Conservation (phyloP, 2,113 vertebrate genomes). For the Heloderma charlesbogerti region DNA sequence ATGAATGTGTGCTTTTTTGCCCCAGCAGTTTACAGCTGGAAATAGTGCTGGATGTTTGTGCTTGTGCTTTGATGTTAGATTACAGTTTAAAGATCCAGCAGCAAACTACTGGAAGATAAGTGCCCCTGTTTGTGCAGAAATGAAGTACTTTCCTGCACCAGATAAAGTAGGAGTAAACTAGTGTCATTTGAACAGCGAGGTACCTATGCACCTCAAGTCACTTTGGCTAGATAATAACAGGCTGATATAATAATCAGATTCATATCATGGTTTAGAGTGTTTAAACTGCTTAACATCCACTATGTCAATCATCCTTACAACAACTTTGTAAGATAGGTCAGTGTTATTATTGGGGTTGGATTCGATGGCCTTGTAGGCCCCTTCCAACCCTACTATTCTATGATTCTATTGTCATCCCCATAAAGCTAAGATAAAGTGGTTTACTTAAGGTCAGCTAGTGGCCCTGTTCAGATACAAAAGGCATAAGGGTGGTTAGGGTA, state of each 20-base stretch:
- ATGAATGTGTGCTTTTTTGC: background rate
- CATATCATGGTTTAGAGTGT: background rate
- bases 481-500: too few species aligned
- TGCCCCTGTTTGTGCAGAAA: background rate
- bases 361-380: too few species aligned
- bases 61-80: background rate
- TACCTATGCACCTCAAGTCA: background rate
- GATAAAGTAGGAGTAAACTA: background rate
- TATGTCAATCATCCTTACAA: background rate
- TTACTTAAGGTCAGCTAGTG: background rate
- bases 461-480: too few species aligned
- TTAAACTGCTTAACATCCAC: background rate
- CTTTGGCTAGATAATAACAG: background rate
- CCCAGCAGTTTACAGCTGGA: background rate
- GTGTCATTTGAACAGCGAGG: background rate
- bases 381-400: too few species aligned
- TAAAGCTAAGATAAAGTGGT: background rate
- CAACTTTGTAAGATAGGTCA: background rate
- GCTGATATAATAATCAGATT: background rate
- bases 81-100: background rate
- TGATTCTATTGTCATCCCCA: background rate
- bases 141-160: background rate
- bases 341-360: background rate
- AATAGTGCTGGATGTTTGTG: conserved; percentile 3
- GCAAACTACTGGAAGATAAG: background rate